Evolutionary conservation across 2,888 invertebrate species (phyloP), one percentile per base, ranked within the genome.

Genomic region (Meiosimyza decipiens): DNA sequence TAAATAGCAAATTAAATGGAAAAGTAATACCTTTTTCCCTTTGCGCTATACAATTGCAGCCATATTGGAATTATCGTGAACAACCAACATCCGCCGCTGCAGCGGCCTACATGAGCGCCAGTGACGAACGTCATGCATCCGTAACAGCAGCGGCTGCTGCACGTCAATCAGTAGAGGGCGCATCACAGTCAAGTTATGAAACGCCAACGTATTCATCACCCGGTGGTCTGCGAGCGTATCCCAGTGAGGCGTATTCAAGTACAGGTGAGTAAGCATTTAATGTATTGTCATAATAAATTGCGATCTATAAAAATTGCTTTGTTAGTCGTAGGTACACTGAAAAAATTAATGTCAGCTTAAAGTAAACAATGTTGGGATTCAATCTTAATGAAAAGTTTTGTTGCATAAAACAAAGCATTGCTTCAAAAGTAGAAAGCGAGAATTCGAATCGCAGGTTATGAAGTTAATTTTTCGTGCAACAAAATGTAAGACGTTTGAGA

Each of bases 41-140:
- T 54, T 28, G 40, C 13, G 71, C n/a, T 64, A 55, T 71, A n/a
- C 65, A 50, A 22, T 74, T 76, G 13, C 73, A 85, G 85, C 83
- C 83, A 77, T 86, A 84, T 72, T 87, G 88, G 88, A 86, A 86
- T 80, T 87, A 87, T 76, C 86, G 88, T 75, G 88, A 88, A 75
- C 87, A 87, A 79, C 81, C 85, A 60, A 79, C 79, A 71, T 79
- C 84, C n/a, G 83, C 84, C 60, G 82, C 84, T 74, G 84, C 83
- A 72, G 82, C 86, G 75, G 83, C 84, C 75, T 85, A 85, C 77
- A 83, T 85, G 82, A 84, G 80, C 78, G 87, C 87, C 76, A 84
- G 81, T 75, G 87, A 87, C 74, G 87, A 87, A 73, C 84, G 87
- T 74, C 87, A 87, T 81, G 84, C 84, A 33, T 80, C 81, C 70